Percentiles rank a stretch among this genome's conserved stretches.
Evolutionary conservation across 1,140 invertebrate species (phyloP).

Genomic region (Diabrotica virgifera): DNA sequence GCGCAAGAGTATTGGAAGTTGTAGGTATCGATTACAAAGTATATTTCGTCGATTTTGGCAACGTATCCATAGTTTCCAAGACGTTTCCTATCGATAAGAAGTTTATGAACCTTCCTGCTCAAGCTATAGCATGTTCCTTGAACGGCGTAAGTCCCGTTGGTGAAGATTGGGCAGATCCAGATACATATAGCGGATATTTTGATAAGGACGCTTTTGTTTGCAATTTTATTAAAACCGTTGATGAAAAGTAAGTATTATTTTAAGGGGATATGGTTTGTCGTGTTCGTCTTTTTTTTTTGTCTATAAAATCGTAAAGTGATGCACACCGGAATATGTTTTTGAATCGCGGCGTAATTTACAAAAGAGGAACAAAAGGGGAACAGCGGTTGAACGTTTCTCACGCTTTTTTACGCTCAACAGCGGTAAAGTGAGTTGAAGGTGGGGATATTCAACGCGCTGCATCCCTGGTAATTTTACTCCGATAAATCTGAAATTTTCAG

Average conservation of each 20-base stretch:
- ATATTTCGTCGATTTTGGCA: slow-evolving; percentile 73
- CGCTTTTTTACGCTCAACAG: too few species aligned
- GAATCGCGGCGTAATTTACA: too few species aligned
- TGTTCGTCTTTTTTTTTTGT: too few species aligned
- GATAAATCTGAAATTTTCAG: too few species aligned
- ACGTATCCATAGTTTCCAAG: slow-evolving; percentile 60
- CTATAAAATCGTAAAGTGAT: too few species aligned
- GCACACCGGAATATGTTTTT: too few species aligned
- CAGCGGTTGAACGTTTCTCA: too few species aligned
- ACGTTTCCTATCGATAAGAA: slow-evolving; percentile 66
- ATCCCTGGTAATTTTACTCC: too few species aligned
- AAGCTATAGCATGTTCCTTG: slow-evolving; percentile 66
- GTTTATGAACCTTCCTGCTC: slow-evolving; percentile 64
- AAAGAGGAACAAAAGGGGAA: too few species aligned
- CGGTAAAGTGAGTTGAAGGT: too few species aligned
- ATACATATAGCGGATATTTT: slow-evolving; percentile 57
- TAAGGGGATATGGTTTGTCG: too few species aligned
- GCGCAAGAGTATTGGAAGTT: slow-evolving; percentile 59
- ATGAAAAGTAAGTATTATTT: slow-evolving; percentile 38
- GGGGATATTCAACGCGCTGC: too few species aligned
- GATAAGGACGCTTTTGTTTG: slow-evolving; percentile 55
- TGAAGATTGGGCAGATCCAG: slow-evolving; percentile 54
- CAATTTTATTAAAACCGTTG: slow-evolving; percentile 32
- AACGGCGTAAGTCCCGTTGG: slow-evolving; percentile 55
- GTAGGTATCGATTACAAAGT: slow-evolving; percentile 58